Percentiles rank a stretch among this genome's conserved stretches.
phyloP scores from a whole-genome alignment of 2,888 invertebrate genomes.

The Eilema caniola region DNA sequence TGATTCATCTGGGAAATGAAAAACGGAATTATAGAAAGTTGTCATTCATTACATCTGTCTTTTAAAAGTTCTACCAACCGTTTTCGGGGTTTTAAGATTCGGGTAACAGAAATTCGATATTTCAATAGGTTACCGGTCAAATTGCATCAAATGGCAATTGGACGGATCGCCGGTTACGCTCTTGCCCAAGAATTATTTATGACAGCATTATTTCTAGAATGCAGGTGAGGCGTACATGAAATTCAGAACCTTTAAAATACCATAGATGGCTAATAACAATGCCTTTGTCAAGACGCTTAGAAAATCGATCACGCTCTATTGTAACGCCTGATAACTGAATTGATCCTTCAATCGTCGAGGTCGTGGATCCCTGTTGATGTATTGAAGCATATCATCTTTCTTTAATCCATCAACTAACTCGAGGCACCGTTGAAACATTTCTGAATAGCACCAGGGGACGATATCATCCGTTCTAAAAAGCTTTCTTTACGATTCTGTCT shows the following conservation, averaged over 20 bases:
- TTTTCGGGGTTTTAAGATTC: too few relatives aligned
- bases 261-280: background rate
- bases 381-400: conserved; percentile 5
- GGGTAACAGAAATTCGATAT: too few relatives aligned
- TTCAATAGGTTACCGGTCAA: too few relatives aligned
- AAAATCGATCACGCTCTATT: background rate
- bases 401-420: conserved; percentile 11
- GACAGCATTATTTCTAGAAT: too few relatives aligned
- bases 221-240: too few relatives aligned
- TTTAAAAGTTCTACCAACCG: too few relatives aligned
- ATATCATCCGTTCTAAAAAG: conserved; percentile 47
- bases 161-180: too few relatives aligned
- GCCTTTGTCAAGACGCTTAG: background rate
- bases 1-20: too few relatives aligned
- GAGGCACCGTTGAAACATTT: conserved; percentile 9
- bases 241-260: background rate
- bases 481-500: conserved; percentile 60
- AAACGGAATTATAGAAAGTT: too few relatives aligned
- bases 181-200: too few relatives aligned
- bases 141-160: too few relatives aligned
- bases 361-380: background rate
- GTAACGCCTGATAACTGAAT: background rate
- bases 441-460: conserved; percentile 7
- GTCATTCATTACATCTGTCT: too few relatives aligned
- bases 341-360: background rate